Percentiles rank a stretch among this genome's conserved stretches.
Conservation (phyloP, 2,888 invertebrate species). For the Rhyacophila evoluta region DNA sequence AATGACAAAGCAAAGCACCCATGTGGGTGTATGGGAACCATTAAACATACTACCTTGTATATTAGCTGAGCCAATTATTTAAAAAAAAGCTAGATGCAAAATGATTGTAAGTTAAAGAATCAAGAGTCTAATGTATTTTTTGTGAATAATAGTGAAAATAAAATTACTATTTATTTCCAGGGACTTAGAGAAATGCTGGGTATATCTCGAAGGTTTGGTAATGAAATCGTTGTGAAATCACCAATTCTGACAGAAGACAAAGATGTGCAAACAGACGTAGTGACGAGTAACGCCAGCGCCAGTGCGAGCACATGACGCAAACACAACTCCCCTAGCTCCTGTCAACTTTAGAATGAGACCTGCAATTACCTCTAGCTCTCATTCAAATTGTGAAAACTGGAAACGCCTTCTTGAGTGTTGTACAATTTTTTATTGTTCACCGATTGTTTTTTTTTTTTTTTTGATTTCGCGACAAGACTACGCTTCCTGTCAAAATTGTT, state of each 20-base stretch:
- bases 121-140: too few species aligned
- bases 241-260: constrained; percentile 77
- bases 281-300: constrained; percentile 54
- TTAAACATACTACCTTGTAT: too few species aligned
- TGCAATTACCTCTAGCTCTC: constrained; percentile 28
- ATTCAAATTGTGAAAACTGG: constrained; percentile 27
- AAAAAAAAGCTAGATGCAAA: too few species aligned
- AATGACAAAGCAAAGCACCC: too few species aligned
- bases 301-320: constrained; percentile 56
- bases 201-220: constrained; percentile 81
- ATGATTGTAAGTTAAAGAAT: too few species aligned
- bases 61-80: too few species aligned
- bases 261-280: constrained; percentile 78
- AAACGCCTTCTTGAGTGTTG: constrained; percentile 29
- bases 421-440: neutral
- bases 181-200: constrained; percentile 88
- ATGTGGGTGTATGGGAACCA: too few species aligned
- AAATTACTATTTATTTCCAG: constrained; percentile 62
- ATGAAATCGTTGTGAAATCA: constrained; percentile 62
- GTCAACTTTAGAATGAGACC: constrained; percentile 50
- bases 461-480: neutral
- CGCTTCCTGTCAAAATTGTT: neutral
- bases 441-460: neutral
- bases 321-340: constrained; percentile 53
- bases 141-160: too few species aligned